A percentile compares a stretch with the other conserved stretches of the same genome.
Conservation (phyloP, 2,797 vertebrate species). For the Sternarchorhynchus goeldii region DNA sequence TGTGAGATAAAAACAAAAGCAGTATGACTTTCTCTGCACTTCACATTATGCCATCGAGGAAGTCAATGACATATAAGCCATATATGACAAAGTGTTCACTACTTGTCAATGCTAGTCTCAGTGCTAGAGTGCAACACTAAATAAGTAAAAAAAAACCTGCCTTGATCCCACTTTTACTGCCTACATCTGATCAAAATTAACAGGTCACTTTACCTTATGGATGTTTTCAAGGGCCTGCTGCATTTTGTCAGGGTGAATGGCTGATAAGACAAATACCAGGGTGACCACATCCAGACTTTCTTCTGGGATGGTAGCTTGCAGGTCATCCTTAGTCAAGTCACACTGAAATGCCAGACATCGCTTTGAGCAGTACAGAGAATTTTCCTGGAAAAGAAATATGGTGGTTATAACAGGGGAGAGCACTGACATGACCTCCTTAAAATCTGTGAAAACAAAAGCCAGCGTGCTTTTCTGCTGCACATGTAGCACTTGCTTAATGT, state of each 20-base stretch:
- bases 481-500: too few species aligned
- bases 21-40: neutral
- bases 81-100: too few species aligned
- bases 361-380: slow-evolving; percentile 78
- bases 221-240: slow-evolving; percentile 83
- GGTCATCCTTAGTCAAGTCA: slow-evolving; percentile 88
- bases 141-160: too few species aligned
- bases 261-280: slow-evolving; percentile 94
- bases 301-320: slow-evolving; percentile 76
- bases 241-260: slow-evolving; percentile 96
- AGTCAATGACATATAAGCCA: neutral
- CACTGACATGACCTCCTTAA: neutral
- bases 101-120: too few species aligned
- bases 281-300: slow-evolving; percentile 84
- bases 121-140: too few species aligned
- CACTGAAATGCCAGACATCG: slow-evolving; percentile 92
- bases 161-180: neutral
- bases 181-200: neutral
- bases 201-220: slow-evolving; percentile 78
- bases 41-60: neutral
- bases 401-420: neutral
- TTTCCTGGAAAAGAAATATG: slow-evolving; percentile 75
- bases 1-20: slow-evolving; percentile 61
- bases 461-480: too few species aligned
- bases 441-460: neutral